Percentiles rank a stretch among this genome's conserved stretches.
Conservation (phyloP, 2,888 invertebrate species). For the Pristionchus fissidentatus region DNA sequence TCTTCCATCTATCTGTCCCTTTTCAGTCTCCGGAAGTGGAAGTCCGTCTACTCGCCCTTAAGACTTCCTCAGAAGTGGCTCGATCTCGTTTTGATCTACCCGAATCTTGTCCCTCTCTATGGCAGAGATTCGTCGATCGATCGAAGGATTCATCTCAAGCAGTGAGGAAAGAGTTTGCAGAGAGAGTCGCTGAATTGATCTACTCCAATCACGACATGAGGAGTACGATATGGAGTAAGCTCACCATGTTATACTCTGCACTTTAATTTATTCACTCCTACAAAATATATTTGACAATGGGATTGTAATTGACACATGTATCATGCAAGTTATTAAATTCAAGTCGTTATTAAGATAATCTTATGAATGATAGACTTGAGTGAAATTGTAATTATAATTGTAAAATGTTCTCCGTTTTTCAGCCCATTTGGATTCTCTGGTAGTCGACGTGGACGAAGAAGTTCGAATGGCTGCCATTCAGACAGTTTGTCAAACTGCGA, state of each 20-base stretch:
- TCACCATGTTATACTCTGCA: neutral
- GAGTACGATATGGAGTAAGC: slow-evolving; percentile 22
- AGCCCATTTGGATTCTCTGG: slow-evolving; percentile 18
- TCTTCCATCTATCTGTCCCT: too few relatives aligned
- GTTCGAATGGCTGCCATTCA: slow-evolving; percentile 53
- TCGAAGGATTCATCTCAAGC: neutral
- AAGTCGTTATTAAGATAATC: neutral
- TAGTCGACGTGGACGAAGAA: slow-evolving; percentile 51
- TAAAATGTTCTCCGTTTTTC: neutral
- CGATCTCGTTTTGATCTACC: neutral
- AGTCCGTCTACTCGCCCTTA: slow-evolving; percentile 10
- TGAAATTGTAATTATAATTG: neutral
- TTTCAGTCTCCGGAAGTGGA: slow-evolving; percentile 1
- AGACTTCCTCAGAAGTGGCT: neutral
- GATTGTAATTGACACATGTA: neutral
- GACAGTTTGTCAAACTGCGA: slow-evolving; percentile 53
- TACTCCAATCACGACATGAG: slow-evolving; percentile 19
- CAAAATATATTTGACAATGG: neutral
- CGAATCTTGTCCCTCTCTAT: slow-evolving; percentile 14
- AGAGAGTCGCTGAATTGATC: neutral
- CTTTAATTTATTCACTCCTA: neutral
- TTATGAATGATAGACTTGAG: neutral
- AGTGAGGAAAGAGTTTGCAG: slow-evolving; percentile 24
- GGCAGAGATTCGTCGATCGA: neutral
- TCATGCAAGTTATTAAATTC: neutral